phyloP scores from a whole-genome alignment of 2,797 vertebrate species.

The Leucoraja ocellata region DNA sequence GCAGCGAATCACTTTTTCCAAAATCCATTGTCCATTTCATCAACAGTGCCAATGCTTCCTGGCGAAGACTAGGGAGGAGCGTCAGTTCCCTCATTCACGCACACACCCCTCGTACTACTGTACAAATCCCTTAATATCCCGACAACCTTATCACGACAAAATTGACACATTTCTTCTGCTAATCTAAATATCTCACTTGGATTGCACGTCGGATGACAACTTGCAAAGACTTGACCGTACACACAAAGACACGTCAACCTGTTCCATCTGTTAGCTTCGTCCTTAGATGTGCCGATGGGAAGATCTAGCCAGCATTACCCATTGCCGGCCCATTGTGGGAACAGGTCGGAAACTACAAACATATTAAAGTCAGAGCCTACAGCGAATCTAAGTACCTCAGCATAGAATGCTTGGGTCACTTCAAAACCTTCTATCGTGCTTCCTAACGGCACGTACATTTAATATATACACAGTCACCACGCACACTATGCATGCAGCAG shows the following conservation, averaged over 20 bases:
- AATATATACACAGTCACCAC: constrained; percentile 11
- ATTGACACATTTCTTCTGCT: not conserved
- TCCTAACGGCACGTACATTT: not conserved
- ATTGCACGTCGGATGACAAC: not conserved
- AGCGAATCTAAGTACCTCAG: constrained; percentile 1
- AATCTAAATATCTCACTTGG: not conserved
- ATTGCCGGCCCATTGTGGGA: not conserved
- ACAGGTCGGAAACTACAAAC: not conserved
- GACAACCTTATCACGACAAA: not conserved
- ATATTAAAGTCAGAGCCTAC: not conserved
- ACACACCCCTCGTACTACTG: not conserved
- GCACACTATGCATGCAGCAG: not conserved
- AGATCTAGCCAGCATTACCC: not conserved
- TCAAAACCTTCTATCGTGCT: not conserved
- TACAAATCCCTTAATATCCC: not conserved
- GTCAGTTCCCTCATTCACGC: not conserved
- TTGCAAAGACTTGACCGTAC: not conserved
- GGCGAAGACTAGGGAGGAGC: not conserved
- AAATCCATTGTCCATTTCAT: not conserved
- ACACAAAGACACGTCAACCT: not conserved
- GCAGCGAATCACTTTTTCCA: not conserved
- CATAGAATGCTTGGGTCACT: not conserved
- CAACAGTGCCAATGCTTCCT: not conserved
- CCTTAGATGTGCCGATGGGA: not conserved
- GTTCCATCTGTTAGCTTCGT: not conserved